Evolutionary conservation across 2,797 vertebrate species (phyloP).

Genomic region (Mareca strepera): DNA sequence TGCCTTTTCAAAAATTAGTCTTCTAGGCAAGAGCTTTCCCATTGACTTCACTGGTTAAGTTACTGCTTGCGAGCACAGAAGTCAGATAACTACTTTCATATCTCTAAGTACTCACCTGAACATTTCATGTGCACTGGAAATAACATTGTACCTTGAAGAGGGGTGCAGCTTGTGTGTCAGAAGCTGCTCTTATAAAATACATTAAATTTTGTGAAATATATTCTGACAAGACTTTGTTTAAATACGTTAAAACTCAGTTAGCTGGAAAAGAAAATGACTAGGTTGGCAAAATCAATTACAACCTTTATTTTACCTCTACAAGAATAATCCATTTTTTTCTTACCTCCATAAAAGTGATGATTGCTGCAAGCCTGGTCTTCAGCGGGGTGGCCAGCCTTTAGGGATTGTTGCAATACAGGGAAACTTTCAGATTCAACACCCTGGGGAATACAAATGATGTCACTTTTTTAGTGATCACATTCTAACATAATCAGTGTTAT

Average conservation of each 20-base stretch:
- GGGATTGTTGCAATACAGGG: conserved; percentile 84
- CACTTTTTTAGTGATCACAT: not conserved
- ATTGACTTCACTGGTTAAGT: not conserved
- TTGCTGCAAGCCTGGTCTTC: conserved; percentile 81
- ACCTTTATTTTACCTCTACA: not conserved
- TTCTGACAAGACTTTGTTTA: not conserved
- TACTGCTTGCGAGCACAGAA: not conserved
- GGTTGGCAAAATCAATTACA: not conserved
- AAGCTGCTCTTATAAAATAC: not conserved
- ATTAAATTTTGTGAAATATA: not conserved
- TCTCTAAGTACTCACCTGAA: not conserved
- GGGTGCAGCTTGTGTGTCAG: not conserved
- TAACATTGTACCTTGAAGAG: not conserved
- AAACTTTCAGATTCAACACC: conserved; percentile 89
- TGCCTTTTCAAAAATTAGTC: not conserved
- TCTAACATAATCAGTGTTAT: not conserved
- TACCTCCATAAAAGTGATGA: conserved; percentile 89
- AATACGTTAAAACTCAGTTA: not conserved
- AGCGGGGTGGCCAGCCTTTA: conserved; percentile 82
- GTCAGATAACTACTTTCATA: not conserved
- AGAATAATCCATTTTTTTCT: not conserved
- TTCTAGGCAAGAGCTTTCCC: not conserved
- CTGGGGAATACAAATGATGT: conserved; percentile 67
- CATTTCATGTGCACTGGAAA: not conserved
- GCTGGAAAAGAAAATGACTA: not conserved